Conservation (phyloP, 2,113 vertebrate species). For the Solenodon paradoxus region DNA sequence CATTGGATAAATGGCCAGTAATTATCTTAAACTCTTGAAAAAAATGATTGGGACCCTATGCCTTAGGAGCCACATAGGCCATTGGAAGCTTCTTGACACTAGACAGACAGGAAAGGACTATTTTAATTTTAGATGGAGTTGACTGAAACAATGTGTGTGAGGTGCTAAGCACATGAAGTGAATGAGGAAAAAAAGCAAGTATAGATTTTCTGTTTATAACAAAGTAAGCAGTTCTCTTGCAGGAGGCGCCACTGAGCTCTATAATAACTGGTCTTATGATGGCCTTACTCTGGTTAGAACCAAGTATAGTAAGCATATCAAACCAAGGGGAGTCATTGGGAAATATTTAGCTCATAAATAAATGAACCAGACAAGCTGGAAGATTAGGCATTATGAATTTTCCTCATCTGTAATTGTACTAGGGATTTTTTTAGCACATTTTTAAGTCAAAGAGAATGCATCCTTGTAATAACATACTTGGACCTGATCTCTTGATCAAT, state of each 20-base stretch:
- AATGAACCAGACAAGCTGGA: not conserved
- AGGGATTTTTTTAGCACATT: not conserved
- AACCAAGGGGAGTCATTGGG: not conserved
- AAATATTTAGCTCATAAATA: not conserved
- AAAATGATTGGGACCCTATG: not conserved
- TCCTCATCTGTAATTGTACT: not conserved
- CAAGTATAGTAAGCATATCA: not conserved
- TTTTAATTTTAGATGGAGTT: not conserved
- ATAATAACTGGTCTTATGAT: not conserved
- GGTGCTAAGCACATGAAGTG: not conserved
- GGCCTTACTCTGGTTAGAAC: not conserved
- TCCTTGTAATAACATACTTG: not conserved
- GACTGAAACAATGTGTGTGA: not conserved
- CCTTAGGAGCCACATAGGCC: not conserved
- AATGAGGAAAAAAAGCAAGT: not conserved
- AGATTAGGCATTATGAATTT: not conserved
- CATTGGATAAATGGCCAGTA: not conserved
- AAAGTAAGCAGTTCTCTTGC: not conserved
- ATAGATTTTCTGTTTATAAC: not conserved
- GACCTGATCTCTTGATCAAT: not conserved
- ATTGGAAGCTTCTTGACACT: not conserved
- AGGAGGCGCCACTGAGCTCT: not conserved
- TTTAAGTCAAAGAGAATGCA: constrained; percentile 17
- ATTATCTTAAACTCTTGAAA: not conserved
- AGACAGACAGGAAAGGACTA: not conserved